These are phyloP conservation scores for Atta texana DNA, from an alignment of 1,140 invertebrate species.

Conservation along the genomic window DNA sequence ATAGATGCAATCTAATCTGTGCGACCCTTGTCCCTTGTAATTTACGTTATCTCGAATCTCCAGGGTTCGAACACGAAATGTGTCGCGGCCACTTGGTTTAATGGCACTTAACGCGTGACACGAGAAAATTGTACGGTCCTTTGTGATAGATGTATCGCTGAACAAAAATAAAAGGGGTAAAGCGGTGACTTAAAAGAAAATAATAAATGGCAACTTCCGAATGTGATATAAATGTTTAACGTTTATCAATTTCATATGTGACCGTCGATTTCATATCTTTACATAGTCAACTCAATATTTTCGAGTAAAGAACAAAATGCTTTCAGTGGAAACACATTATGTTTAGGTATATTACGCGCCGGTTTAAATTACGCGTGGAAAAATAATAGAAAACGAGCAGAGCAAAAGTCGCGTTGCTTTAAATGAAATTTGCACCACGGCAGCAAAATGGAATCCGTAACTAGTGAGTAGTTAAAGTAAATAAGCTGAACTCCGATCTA, in stretches of 20 bases:
- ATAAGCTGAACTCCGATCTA: constrained; percentile 58
- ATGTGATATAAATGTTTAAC: constrained; percentile 34
- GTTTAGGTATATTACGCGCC: background rate
- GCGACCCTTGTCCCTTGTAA: constrained; percentile 60
- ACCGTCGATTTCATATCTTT: background rate
- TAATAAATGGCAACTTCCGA: constrained; percentile 4
- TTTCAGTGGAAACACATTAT: background rate
- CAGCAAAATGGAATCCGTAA: constrained; percentile 66
- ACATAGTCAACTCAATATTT: background rate
- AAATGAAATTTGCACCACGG: constrained; percentile 20
- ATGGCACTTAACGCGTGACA: constrained; percentile 59
- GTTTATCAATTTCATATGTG: background rate
- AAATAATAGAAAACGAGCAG: background rate
- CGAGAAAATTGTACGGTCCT: constrained; percentile 59
- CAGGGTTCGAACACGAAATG: constrained; percentile 61
- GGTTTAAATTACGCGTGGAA: constrained; percentile 19
- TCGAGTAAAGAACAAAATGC: background rate
- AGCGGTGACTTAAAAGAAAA: constrained; percentile 21
- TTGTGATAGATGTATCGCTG: background rate
- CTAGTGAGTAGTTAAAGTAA: constrained; percentile 53
- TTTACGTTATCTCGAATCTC: constrained; percentile 62
- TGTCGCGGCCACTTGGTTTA: constrained; percentile 62
- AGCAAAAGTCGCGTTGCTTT: constrained; percentile 20
- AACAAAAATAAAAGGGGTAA: constrained; percentile 6
- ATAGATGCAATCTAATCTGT: constrained; percentile 61